Conservation (phyloP, 2,113 vertebrate species). For the Furnarius figulus region DNA sequence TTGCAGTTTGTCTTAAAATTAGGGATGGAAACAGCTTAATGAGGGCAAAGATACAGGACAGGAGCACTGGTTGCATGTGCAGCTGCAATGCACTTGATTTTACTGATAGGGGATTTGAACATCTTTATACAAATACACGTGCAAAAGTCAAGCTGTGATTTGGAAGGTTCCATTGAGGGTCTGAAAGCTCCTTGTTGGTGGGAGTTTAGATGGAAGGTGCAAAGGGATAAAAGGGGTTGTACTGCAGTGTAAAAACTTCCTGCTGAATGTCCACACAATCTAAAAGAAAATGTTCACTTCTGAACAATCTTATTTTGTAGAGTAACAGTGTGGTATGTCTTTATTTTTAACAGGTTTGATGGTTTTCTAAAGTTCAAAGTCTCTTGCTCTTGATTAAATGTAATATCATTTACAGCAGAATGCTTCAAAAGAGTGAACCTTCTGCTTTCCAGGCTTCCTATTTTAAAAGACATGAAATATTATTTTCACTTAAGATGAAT, state of each 20-base stretch:
- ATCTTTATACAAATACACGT: neutral
- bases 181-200: rapidly evolving
- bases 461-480: neutral
- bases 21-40: neutral
- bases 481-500: neutral
- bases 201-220: neutral
- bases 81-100: neutral
- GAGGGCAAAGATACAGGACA: neutral
- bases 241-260: neutral
- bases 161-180: neutral
- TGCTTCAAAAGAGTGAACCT: neutral
- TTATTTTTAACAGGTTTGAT: neutral
- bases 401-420: neutral
- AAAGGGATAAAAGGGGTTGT: neutral
- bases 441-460: neutral
- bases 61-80: neutral
- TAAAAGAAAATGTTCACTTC: neutral
- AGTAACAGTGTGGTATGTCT: neutral
- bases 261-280: neutral
- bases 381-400: neutral
- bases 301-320: rapidly evolving
- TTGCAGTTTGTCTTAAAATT: neutral
- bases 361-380: neutral
- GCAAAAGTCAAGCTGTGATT: neutral
- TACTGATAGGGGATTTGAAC: neutral